These are phyloP conservation scores for Hydriomena furcata DNA, from an alignment of 2,888 invertebrate genomes.

Conservation along the genomic window DNA sequence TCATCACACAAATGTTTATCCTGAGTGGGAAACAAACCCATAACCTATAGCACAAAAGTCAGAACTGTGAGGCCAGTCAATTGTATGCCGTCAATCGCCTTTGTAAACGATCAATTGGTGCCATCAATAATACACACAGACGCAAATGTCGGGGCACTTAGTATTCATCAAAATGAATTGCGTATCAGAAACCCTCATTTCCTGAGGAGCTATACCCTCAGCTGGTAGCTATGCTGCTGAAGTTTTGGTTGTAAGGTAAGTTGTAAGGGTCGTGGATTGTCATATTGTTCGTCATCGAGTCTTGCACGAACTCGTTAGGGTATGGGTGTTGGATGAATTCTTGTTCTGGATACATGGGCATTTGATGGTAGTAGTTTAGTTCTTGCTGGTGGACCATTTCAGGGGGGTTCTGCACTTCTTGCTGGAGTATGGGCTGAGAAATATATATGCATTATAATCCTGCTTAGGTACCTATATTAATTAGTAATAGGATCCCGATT, in stretches of 20 bases:
- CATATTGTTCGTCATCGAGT: conserved; percentile 33
- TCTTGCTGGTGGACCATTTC: conserved; percentile 46
- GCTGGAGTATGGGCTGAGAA: conserved; percentile 41
- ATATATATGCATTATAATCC: too few relatives aligned
- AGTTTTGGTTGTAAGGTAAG: conserved; percentile 55
- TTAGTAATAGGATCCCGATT: too few relatives aligned
- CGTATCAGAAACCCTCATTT: conserved; percentile 20
- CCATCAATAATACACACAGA: too few relatives aligned
- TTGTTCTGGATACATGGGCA: conserved; percentile 26
- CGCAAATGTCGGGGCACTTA: too few relatives aligned
- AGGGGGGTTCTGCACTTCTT: conserved; percentile 39
- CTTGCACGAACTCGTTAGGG: conserved; percentile 21
- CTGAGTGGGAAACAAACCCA: too few relatives aligned
- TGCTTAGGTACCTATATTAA: too few relatives aligned
- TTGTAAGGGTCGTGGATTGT: conserved; percentile 22
- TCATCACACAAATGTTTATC: too few relatives aligned
- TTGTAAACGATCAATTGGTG: too few relatives aligned
- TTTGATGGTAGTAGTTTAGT: conserved; percentile 57
- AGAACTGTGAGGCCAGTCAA: too few relatives aligned
- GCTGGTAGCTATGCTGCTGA: conserved; percentile 57
- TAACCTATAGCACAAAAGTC: too few relatives aligned
- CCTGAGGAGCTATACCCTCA: conserved; percentile 47
- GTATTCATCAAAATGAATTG: background rate
- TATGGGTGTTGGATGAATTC: conserved; percentile 16
- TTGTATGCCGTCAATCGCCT: too few relatives aligned